Conservation (phyloP, 2,888 invertebrate genomes). For the Habroteleia sp. region DNA sequence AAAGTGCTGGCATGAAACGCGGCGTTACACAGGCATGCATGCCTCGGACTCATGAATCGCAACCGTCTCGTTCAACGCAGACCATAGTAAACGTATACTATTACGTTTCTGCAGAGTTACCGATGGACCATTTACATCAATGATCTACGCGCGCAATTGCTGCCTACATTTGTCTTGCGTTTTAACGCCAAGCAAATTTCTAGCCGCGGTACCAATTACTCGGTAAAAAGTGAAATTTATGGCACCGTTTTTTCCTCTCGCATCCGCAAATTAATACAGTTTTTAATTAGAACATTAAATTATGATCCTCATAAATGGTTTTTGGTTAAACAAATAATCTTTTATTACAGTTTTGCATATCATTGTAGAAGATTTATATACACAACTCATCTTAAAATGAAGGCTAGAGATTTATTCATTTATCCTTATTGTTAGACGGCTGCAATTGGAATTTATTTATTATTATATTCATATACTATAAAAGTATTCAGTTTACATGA, state of each 20-base stretch:
- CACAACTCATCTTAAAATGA: too few relatives aligned
- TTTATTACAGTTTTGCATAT: too few relatives aligned
- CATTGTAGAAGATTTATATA: too few relatives aligned
- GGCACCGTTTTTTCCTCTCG: background rate
- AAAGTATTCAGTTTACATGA: too few relatives aligned
- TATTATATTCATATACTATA: too few relatives aligned
- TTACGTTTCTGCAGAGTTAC: conserved; percentile 56
- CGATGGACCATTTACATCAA: conserved; percentile 64
- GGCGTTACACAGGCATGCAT: conserved; percentile 35
- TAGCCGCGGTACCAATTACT: conserved; percentile 9
- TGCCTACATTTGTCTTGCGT: conserved; percentile 47
- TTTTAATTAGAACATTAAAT: too few relatives aligned
- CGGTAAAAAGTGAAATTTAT: conserved; percentile 39
- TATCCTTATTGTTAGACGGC: too few relatives aligned
- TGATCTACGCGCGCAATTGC: conserved; percentile 47
- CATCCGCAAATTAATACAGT: too few relatives aligned
- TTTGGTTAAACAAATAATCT: too few relatives aligned
- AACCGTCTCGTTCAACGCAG: conserved; percentile 58
- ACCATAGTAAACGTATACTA: conserved; percentile 63
- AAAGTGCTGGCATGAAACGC: conserved; percentile 45
- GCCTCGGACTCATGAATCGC: conserved; percentile 62
- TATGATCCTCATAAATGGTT: too few relatives aligned
- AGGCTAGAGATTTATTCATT: too few relatives aligned
- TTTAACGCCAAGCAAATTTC: conserved; percentile 29
- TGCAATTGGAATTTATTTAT: too few relatives aligned